Evolutionary conservation across 2,797 vertebrate species (phyloP).

Genomic region (Thaleichthys pacificus): DNA sequence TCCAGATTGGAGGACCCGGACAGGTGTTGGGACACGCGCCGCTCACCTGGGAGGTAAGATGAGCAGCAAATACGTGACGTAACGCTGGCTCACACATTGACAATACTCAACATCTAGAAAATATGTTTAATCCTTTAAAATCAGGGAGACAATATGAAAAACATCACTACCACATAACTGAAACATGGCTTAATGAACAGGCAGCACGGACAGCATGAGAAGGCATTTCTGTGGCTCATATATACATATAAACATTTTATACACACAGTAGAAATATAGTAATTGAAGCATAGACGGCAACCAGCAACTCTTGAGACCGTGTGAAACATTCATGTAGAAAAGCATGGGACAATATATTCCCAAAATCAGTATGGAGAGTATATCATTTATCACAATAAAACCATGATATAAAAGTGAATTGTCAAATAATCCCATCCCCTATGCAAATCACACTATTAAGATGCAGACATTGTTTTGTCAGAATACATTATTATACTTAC

Average conservation of each 20-base stretch:
- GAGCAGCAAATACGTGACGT: neutral
- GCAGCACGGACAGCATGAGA: slow-evolving; percentile 76
- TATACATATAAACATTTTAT: slow-evolving; percentile 79
- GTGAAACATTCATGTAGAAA: slow-evolving; percentile 76
- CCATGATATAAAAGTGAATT: slow-evolving; percentile 65
- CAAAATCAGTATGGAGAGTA: slow-evolving; percentile 62
- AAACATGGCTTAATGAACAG: slow-evolving; percentile 77
- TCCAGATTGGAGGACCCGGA: too few relatives aligned
- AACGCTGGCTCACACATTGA: neutral
- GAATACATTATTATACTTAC: slow-evolving; percentile 64
- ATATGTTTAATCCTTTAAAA: slow-evolving; percentile 77
- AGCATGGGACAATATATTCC: slow-evolving; percentile 56
- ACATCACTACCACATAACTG: slow-evolving; percentile 75
- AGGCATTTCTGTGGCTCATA: slow-evolving; percentile 81
- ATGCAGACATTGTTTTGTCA: slow-evolving; percentile 65
- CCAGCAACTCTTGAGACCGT: slow-evolving; percentile 58
- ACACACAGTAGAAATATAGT: slow-evolving; percentile 79
- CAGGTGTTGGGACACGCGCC: neutral
- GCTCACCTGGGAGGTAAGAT: neutral
- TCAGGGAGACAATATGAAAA: slow-evolving; percentile 69
- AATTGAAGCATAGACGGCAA: slow-evolving; percentile 68
- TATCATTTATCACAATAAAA: slow-evolving; percentile 63
- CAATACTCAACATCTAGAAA: slow-evolving; percentile 66
- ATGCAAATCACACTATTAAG: slow-evolving; percentile 57
- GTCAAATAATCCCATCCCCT: slow-evolving; percentile 58